Evolutionary conservation across 2,797 vertebrate genomes (phyloP), one percentile per base, ranked within the genome.

Genomic region (Furcifer pardalis): DNA sequence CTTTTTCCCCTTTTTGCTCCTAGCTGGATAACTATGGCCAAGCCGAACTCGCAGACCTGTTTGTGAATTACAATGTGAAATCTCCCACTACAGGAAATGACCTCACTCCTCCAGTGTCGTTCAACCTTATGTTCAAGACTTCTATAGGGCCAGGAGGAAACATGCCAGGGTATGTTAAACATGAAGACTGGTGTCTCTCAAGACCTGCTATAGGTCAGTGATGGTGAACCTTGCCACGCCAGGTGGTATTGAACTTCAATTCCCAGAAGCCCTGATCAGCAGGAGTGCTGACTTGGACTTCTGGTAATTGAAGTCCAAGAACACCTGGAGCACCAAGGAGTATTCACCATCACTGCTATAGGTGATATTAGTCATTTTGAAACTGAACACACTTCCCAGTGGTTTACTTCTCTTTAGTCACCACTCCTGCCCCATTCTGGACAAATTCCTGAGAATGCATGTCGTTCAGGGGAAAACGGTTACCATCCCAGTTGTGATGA

Each of bases 121-220:
- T 99, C 95, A 99, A 99, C 93, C 96, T 99, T 91, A 99, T 99
- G 99, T 99, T 99, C 94, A 97, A 98, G 96, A 99, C 99, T 68
- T 98, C 98, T 94, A 99, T 99, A 68, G 99, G 99, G 35, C 98
- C 99, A 13, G 98, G 98, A 86, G 99, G 98, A 74, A 99, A 98
- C 92, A 99, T 98, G 98, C 91, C 97, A 86, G 99, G 99, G 98
- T 99, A 95, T 59, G 13, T 82, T 35, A 9, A n/a, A 15, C 32
- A 9, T 49, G 68, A 25, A 9, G 25, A 15, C 56, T 13, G 83
- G 23, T 7, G 74, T 60, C 77, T 42, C 46, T 90, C 44, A 9
- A 4, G 19, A 42, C 68, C 46, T 37, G 37, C 30, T n/a, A n/a
- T n/a, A n/a, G n/a, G n/a, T n/a, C n/a, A n/a, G n/a, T n/a, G n/a